These are phyloP conservation scores for Diaphora mendica DNA, from an alignment of 2,888 invertebrate genomes.

Conservation along the genomic window DNA sequence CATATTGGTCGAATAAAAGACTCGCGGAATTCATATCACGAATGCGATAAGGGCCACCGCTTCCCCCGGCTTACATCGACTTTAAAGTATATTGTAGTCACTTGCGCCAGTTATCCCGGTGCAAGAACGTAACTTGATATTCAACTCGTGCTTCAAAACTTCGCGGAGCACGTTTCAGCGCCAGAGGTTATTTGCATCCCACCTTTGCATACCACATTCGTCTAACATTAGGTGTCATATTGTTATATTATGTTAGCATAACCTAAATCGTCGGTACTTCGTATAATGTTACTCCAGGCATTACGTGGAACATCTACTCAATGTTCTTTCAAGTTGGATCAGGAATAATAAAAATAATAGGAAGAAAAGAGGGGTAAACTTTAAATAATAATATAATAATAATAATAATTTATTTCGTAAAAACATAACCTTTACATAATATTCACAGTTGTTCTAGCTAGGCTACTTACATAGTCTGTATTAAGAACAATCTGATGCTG, in stretches of 20 bases:
- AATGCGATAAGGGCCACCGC: conserved; percentile 75
- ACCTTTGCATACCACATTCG: conserved; percentile 66
- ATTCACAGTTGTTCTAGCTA: no score
- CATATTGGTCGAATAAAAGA: conserved; percentile 77
- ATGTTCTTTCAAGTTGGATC: background rate
- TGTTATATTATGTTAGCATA: conserved; percentile 63
- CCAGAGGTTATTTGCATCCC: conserved; percentile 77
- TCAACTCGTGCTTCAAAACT: conserved; percentile 71
- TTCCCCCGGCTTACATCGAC: conserved; percentile 71
- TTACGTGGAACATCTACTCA: conserved; percentile 8
- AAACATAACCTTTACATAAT: no score
- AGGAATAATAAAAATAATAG: background rate
- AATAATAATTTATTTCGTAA: no score
- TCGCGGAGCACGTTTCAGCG: conserved; percentile 72
- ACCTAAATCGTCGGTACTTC: conserved; percentile 9
- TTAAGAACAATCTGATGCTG: no score
- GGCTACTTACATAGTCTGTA: no score
- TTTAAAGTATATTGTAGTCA: conserved; percentile 78
- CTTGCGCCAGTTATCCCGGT: conserved; percentile 65
- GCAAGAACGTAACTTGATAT: conserved; percentile 70
- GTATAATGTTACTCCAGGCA: conserved; percentile 4
- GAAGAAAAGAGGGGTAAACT: background rate
- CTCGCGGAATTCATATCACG: conserved; percentile 73
- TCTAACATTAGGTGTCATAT: conserved; percentile 71
- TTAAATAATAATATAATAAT: no score